Conservation (phyloP, 2,888 invertebrate species). For the Ecliptopera silaceata region DNA sequence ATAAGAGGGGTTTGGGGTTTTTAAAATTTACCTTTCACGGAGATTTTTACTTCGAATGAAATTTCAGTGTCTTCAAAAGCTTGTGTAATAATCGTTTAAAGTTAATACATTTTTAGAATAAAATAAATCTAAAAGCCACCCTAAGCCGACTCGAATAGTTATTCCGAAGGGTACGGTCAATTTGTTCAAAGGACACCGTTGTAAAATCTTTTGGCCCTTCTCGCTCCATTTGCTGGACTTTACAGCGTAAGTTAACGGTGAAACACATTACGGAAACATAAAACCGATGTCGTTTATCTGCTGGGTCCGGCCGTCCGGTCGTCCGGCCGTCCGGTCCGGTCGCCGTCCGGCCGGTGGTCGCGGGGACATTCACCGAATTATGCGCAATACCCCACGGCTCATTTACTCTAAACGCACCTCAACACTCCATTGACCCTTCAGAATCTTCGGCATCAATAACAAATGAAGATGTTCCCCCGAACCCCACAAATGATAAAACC, state of each 20-base stretch:
- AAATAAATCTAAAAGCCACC: conserved; percentile 10
- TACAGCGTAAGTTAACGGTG: conserved; percentile 38
- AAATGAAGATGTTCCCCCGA: conserved; percentile 48
- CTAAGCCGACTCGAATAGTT: conserved; percentile 14
- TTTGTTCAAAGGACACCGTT: conserved; percentile 26
- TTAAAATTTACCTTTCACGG: not conserved
- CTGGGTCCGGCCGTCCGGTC: conserved; percentile 42
- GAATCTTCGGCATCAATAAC: conserved; percentile 62
- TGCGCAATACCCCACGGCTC: conserved; percentile 74
- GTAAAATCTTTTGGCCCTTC: conserved; percentile 34
- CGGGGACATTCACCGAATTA: conserved; percentile 64
- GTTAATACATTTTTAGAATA: not conserved
- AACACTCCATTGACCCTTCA: conserved; percentile 67
- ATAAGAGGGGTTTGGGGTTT: conserved; percentile 28
- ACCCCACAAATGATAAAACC: conserved; percentile 46
- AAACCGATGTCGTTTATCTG: conserved; percentile 56
- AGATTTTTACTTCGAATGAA: too few relatives aligned
- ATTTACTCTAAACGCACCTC: conserved; percentile 72
- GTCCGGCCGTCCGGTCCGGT: conserved; percentile 41
- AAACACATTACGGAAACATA: conserved; percentile 49
- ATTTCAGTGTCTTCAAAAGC: too few relatives aligned
- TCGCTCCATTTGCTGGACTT: conserved; percentile 32
- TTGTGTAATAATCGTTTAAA: not conserved
- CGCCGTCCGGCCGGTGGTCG: conserved; percentile 35
- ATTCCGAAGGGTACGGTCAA: conserved; percentile 26